These are phyloP conservation scores for Paedocypris sp. DNA, from an alignment of 2,113 vertebrate genomes.

Conservation along the genomic window DNA sequence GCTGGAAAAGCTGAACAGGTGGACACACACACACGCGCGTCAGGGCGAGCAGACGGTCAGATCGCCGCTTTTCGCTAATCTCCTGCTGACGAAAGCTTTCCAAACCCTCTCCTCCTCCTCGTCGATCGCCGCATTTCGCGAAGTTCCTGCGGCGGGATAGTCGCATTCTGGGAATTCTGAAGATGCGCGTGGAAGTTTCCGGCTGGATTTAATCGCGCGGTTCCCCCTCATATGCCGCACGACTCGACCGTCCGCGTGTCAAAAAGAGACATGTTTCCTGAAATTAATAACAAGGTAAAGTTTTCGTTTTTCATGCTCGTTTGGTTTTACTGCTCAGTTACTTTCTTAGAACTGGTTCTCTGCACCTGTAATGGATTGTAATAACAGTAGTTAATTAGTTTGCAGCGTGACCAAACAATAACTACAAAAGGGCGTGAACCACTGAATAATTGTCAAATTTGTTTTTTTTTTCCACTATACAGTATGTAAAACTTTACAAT, in stretches of 20 bases:
- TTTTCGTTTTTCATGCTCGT: slow-evolving; percentile 7
- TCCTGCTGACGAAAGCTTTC: slow-evolving; percentile 48
- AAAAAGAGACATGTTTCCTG: slow-evolving; percentile 56
- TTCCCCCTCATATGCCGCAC: background rate
- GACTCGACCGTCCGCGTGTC: slow-evolving; percentile 9
- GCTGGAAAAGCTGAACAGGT: slow-evolving; percentile 56
- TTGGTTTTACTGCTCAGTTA: background rate
- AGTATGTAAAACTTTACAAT: no score
- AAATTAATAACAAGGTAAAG: slow-evolving; percentile 66
- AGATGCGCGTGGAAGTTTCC: background rate
- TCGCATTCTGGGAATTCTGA: background rate
- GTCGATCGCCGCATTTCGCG: slow-evolving; percentile 6
- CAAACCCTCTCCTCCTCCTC: slow-evolving; percentile 14
- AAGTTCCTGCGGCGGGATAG: background rate
- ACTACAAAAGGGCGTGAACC: no score
- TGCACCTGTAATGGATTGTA: no score
- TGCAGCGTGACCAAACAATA: no score
- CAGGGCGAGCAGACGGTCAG: slow-evolving; percentile 45
- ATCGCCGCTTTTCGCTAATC: slow-evolving; percentile 49
- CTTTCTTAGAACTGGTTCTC: no score
- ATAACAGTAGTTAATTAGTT: no score
- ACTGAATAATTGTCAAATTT: no score
- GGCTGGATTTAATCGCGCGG: slow-evolving; percentile 41
- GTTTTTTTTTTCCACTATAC: no score
- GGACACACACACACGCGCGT: slow-evolving; percentile 42